Evolutionary conservation across 2,797 vertebrate species (phyloP), one percentile per base, ranked within the genome.

Genomic region (Hydrocynus forskahlii): DNA sequence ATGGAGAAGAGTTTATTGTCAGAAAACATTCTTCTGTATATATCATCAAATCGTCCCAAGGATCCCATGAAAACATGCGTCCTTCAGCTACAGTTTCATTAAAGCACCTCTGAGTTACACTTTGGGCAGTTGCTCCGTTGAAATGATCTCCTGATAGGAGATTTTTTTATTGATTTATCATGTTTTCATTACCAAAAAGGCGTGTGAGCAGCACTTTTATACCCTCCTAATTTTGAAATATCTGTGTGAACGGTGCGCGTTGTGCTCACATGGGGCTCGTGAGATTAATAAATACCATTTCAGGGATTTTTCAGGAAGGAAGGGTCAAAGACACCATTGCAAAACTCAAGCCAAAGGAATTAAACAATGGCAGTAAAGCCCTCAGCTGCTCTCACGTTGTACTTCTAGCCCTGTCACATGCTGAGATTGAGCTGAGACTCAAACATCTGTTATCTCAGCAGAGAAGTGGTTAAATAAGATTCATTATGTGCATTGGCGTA

Each of bases 261-360:
- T 79, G 66, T 66, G 75, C 74, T 72, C 23, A 64, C 63, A 71
- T 77, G 43, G 69, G 68, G 59, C 79, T 79, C 29, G 6, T 52
- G 68, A 81, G 81, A 69, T 76, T 81, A 81, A 83, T 80, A 84
- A 86, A 86, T 81, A 78, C 35, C 40, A 60, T 80, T 69, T 79
- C 52, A 71, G 66, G 76, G 82, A 84, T 74, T 69, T 63, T 76
- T 64, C 72, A 81, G 83, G 76, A 79, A 77, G 71, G 83, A 85
- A 83, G 77, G 81, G 74, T 85, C 81, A 79, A 74, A 80, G 78
- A 80, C 80, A 85, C 77, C 71, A 59, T 83, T 85, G 81, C 82
- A 75, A 75, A 85, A 85, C 73, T 57, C 72, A 68, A 64, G 71
- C 78, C 70, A 78, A 64, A 76, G 68, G 50, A 74, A 81, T 72